Evolutionary conservation across 2,797 vertebrate genomes (phyloP).

Genomic region (Ispidina lecontei): DNA sequence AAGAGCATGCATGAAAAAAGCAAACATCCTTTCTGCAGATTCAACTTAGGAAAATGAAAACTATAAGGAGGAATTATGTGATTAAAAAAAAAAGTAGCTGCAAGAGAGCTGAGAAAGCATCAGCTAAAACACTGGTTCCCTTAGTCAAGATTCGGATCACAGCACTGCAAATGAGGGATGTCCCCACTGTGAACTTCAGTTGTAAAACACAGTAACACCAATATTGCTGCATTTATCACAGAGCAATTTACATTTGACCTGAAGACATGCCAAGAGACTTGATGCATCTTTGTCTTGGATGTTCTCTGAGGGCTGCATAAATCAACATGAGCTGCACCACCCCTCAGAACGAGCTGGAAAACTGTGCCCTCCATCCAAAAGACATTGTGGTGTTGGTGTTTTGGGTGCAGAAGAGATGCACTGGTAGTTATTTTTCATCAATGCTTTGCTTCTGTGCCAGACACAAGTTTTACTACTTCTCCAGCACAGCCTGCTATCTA

Average conservation of each 20-base stretch:
- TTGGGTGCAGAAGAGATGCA: not conserved
- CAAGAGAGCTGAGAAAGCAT: not conserved
- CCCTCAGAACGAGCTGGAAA: rapidly evolving
- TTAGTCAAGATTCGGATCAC: not conserved
- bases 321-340: not conserved
- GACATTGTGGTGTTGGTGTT: rapidly evolving
- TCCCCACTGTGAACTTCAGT: not conserved
- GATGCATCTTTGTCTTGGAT: not conserved
- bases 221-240: not conserved
- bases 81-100: not conserved
- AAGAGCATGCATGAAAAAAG: not conserved
- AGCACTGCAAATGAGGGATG: not conserved
- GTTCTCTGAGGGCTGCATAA: not conserved
- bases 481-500: not conserved
- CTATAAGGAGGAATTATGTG: not conserved
- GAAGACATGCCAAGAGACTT: not conserved
- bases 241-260: not conserved
- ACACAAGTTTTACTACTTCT: not conserved
- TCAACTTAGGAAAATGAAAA: not conserved
- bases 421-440: not conserved
- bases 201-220: not conserved
- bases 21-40: not conserved
- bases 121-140: not conserved
- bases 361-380: not conserved
- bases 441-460: not conserved